Base-by-base conservation (phyloP, 2,797 vertebrate species). In the Eptatretus atami region DNA sequence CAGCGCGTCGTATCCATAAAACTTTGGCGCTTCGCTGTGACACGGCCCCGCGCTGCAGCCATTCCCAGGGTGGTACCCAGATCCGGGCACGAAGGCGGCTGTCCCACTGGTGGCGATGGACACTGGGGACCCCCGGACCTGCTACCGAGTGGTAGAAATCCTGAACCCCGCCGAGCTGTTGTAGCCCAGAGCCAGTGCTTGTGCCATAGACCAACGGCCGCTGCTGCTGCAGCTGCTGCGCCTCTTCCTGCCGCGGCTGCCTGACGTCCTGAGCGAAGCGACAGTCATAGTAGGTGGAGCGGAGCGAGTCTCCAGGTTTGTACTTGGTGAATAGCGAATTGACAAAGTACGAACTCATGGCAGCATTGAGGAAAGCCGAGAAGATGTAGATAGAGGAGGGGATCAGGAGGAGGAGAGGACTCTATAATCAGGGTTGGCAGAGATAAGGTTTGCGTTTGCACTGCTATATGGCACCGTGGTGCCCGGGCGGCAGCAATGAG, bases 281-380 rank as follows among this genome's bases (percentile, higher is more conserved):
- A 67, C 88, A 95, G 77, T 95, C 88, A 73, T 95, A 95, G 71
- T 93, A 95, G 73, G 92, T 94, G 71, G 86, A 85, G 71, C 88
- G 87, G 73, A 95, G 75, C 68, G 86, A 82, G 71, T 94, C 88
- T 69, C 87, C 86, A 73, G 86, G 83, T 83, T 95, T 95, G 78
- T 94, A 95, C 78, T 95, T 95, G 71, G 87, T 90, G 78, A 95
- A 95, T 72, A 94, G 84, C 76, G 87, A 94, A 79, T 95, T 95
- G 78, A 95, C 87, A 76, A 94, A 95, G 78, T 95, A 95, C 67
- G 87, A 94, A 76, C 88, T 95, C 88, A 95, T 94, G 31, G 31
- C 31, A 44, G 31, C 31, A 44, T 44, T 44, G 31, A 44, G 31
- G 31, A 44, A 8, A 44, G 31, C 31, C 31, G 6, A 44, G 31